phyloP scores from a whole-genome alignment of 1,140 invertebrate genomes.

The Lepidurus apus region DNA sequence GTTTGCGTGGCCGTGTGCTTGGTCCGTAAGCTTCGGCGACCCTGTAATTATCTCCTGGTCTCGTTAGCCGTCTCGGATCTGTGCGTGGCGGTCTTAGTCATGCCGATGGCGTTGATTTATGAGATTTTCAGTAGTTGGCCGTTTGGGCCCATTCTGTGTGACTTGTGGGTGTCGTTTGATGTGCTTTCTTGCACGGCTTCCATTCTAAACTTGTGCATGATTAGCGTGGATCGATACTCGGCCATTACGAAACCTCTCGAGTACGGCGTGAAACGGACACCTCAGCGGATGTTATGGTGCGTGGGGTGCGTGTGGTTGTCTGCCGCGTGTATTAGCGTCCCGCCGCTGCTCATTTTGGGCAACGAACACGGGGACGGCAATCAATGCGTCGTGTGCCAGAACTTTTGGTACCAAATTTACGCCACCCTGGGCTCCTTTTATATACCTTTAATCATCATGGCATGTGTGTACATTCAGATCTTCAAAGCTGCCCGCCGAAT shows the following conservation, averaged over 20 bases:
- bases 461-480: conserved; percentile 84
- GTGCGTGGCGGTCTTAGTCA: conserved; percentile 67
- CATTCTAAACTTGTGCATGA: conserved; percentile 87
- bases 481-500: conserved; percentile 76
- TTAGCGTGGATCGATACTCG: conserved; percentile 81
- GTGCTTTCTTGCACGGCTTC: conserved; percentile 65
- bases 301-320: conserved; percentile 83
- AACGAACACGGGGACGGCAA: conserved; percentile 68
- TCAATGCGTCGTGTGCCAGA: conserved; percentile 75
- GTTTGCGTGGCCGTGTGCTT: conserved; percentile 78
- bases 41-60: conserved; percentile 75
- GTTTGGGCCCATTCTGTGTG: conserved; percentile 75
- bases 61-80: conserved; percentile 74
- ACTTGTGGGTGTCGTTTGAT: conserved; percentile 52
- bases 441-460: conserved; percentile 81
- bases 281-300: conserved; percentile 73
- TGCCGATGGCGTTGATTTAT: conserved; percentile 74
- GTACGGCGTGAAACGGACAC: conserved; percentile 80
- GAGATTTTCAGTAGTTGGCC: conserved; percentile 71
- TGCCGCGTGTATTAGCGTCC: conserved; percentile 80
- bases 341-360: conserved; percentile 78
- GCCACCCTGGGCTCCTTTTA: conserved; percentile 86
- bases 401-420: conserved; percentile 77
- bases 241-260: conserved; percentile 86
- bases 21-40: conserved; percentile 59